Evolutionary conservation across 2,797 vertebrate species (phyloP).

Genomic region (Myripristis jacobus): DNA sequence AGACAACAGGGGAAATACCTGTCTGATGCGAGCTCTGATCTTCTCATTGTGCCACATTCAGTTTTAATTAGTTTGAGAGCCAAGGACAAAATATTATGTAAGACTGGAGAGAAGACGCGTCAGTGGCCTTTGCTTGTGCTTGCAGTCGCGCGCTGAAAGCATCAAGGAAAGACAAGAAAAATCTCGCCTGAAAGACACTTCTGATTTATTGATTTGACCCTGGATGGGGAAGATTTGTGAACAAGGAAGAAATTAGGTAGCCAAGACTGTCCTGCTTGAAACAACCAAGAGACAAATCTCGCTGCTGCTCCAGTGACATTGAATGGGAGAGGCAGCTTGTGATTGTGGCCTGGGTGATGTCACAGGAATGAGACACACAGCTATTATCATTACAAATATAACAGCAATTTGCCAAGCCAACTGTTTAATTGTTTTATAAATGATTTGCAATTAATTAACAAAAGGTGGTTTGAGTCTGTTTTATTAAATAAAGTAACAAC

Average conservation of each 20-base stretch:
- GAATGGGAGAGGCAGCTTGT: no score
- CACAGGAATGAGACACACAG: neutral
- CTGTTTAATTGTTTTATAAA: no score
- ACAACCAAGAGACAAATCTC: conserved; percentile 1
- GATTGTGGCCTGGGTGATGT: no score
- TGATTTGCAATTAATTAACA: neutral
- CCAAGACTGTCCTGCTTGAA: neutral
- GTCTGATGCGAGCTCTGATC: conserved; percentile 62
- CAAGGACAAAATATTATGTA: conserved; percentile 30
- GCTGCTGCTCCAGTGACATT: neutral
- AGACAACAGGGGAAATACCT: conserved; percentile 65
- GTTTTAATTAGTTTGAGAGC: conserved; percentile 56
- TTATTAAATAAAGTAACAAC: conserved; percentile 32
- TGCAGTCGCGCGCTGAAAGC: conserved; percentile 10
- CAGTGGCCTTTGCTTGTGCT: neutral
- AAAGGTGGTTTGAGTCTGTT: conserved; percentile 21
- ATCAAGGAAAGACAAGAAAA: conserved; percentile 19
- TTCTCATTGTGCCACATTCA: conserved; percentile 22
- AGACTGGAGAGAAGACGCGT: neutral
- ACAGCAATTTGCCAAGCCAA: neutral
- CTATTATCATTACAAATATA: neutral
- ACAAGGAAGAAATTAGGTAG: neutral
- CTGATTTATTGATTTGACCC: neutral
- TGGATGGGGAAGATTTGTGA: neutral
- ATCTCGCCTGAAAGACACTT: neutral